Evolutionary conservation across 2,797 vertebrate genomes (phyloP), one percentile per base, ranked within the genome.

Genomic region (Cuniculus paca): DNA sequence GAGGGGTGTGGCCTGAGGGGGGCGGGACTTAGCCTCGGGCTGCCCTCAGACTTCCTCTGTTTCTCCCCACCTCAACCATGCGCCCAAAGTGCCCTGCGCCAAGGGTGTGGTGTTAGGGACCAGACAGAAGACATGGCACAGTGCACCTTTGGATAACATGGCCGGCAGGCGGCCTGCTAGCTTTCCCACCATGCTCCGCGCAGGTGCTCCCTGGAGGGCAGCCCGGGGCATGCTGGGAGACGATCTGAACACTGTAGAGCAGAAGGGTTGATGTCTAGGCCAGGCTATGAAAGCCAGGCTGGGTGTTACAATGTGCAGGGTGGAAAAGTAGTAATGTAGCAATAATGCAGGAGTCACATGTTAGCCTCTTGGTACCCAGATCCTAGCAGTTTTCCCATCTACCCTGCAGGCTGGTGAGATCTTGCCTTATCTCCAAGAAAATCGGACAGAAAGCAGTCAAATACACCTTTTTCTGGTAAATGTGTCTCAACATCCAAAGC

Each of bases 211-310:
- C 58, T 2, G 17, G 61, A 87, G 39, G 34, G 52, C 60, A 48
- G 10, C 61, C 39, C 0, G 1, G 61, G 39, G 97, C 90, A 97
- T 95, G 70, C 90, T 48, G 85, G 97, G 95, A 97, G 28, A 56
- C 48, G 52, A 65, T 22, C 11, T 1, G 24, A 34, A 14, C n/a
- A 36, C 19, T 1, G 24, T 5, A 22, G 2, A 5, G 11, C 5
- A 0, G 24, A 26, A 24, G 26, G 52, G 63, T 0, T 1, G 36
- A 5, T 11, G 2, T 19, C 8, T 52, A 78, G 45, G 6, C 42
- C 10, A 16, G 42, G 54, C 20, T 24, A 9, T 1, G 31, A 91
- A 52, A 77, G 31, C 26, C 6, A 12, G 48, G 17, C 13, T 1
- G 65, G 31, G 56, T 80, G 58, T 61, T 82, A n/a, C 65, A 74